Conservation (phyloP, 2,888 invertebrate species). For the Tetrapedia diversipes region DNA sequence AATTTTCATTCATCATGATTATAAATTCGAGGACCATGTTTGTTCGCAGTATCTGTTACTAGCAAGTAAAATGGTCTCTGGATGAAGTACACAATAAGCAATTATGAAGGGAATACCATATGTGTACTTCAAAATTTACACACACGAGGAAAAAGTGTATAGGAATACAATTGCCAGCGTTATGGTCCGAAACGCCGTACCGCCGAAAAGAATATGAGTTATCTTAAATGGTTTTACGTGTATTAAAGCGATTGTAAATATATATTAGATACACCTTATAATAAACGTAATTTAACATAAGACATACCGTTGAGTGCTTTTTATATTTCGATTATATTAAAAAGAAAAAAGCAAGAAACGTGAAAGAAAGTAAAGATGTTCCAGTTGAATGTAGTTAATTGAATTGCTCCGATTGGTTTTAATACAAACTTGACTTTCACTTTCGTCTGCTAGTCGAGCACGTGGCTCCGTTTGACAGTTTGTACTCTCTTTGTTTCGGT, state of each 20-base stretch:
- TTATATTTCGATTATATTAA: not conserved
- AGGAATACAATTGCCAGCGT: conserved; percentile 70
- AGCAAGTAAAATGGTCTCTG: conserved; percentile 56
- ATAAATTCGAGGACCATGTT: conserved; percentile 42
- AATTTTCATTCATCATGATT: conserved; percentile 41
- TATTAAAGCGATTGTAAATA: conserved; percentile 78
- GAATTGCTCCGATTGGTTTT: conserved; percentile 1
- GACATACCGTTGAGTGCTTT: conserved; percentile 11
- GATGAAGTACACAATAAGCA: conserved; percentile 61
- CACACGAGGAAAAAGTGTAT: conserved; percentile 53
- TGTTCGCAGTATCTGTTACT: conserved; percentile 38
- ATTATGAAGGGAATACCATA: conserved; percentile 46
- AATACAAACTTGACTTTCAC: conserved; percentile 52
- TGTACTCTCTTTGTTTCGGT: conserved; percentile 26
- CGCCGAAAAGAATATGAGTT: conserved; percentile 68
- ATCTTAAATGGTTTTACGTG: conserved; percentile 76
- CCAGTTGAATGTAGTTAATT: not conserved
- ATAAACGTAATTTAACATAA: conserved; percentile 79
- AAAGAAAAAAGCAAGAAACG: not conserved
- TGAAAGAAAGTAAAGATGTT: not conserved
- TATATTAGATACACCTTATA: conserved; percentile 79
- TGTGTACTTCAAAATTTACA: conserved; percentile 58
- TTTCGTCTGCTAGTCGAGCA: conserved; percentile 70
- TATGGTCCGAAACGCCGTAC: conserved; percentile 61
- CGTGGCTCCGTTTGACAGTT: conserved; percentile 73